These are phyloP conservation scores for Scleropages formosus DNA, from an alignment of 2,797 vertebrate genomes.

Conservation along the genomic window DNA sequence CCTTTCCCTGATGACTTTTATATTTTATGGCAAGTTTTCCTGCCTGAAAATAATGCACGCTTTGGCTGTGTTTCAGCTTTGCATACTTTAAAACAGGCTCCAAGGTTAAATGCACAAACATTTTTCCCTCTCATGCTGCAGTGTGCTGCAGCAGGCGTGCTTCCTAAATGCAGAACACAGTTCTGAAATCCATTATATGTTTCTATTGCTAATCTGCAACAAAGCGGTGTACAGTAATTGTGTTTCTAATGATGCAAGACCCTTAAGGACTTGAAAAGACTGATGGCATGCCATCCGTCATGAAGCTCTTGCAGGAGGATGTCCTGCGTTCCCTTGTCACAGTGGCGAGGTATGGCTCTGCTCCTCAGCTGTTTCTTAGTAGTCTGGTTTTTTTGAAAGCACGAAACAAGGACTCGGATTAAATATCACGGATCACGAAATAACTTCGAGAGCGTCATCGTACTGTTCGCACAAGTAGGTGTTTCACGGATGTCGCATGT, in stretches of 20 bases:
- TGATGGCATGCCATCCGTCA: constrained; percentile 61
- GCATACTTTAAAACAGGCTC: constrained; percentile 5
- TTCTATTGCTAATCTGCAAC: background rate
- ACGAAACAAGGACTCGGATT: background rate
- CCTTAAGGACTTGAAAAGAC: constrained; percentile 66
- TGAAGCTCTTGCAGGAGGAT: background rate
- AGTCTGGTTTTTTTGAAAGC: background rate
- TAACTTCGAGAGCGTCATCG: background rate
- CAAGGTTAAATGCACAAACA: constrained; percentile 27
- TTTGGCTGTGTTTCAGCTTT: constrained; percentile 18
- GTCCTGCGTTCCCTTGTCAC: background rate
- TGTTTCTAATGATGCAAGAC: constrained; percentile 54
- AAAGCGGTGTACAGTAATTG: background rate
- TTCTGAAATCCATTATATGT: constrained; percentile 4
- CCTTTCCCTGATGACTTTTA: background rate
- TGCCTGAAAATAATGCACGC: background rate
- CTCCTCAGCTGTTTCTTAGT: background rate
- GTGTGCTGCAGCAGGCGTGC: background rate
- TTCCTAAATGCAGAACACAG: background rate
- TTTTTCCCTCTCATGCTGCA: background rate
- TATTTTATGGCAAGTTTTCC: constrained; percentile 1
- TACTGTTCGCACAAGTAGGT: background rate
- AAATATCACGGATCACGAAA: background rate
- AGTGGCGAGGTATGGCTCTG: background rate
- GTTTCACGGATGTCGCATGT: background rate